A percentile compares a stretch with the other conserved stretches of the same genome.
phyloP scores from a whole-genome alignment of 2,113 vertebrate genomes.

The Chaetodon trifascialis region DNA sequence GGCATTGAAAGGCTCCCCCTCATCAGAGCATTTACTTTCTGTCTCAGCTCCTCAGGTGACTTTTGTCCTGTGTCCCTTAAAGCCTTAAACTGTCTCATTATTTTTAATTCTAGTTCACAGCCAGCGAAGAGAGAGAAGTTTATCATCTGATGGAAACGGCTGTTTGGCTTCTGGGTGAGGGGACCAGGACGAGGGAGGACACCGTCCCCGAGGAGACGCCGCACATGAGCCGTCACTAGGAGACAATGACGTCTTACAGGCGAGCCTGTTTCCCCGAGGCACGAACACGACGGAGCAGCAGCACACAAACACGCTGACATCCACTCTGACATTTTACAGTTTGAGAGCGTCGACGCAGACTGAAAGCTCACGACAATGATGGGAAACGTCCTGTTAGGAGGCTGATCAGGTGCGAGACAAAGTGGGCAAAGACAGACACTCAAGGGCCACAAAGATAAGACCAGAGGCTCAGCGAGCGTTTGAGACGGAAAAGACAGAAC shows the following conservation, averaged over 20 bases:
- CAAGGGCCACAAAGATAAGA: slow-evolving; percentile 62
- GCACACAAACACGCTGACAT: slow-evolving; percentile 34
- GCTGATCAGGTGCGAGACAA: slow-evolving; percentile 33
- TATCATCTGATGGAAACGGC: slow-evolving; percentile 19
- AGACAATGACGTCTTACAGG: slow-evolving; percentile 38
- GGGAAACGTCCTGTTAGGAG: not conserved
- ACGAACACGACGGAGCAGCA: slow-evolving; percentile 8
- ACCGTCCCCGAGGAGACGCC: slow-evolving; percentile 26
- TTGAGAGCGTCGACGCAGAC: not conserved
- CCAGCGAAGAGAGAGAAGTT: slow-evolving; percentile 19
- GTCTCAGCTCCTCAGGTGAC: slow-evolving; percentile 33
- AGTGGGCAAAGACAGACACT: slow-evolving; percentile 51
- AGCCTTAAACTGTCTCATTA: slow-evolving; percentile 41
- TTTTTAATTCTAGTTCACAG: slow-evolving; percentile 44
- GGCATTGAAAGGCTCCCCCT: slow-evolving; percentile 39
- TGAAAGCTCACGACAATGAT: not conserved
- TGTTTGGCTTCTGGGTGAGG: slow-evolving; percentile 47
- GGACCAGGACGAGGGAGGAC: slow-evolving; percentile 19
- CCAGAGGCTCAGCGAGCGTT: slow-evolving; percentile 39
- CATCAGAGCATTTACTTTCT: slow-evolving; percentile 27
- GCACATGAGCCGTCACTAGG: slow-evolving; percentile 47
- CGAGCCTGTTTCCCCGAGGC: slow-evolving; percentile 28
- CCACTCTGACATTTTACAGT: not conserved
- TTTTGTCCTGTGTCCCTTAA: slow-evolving; percentile 25
- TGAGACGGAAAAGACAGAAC: slow-evolving; percentile 47